Evolutionary conservation across 2,888 invertebrate genomes (phyloP).

Genomic region (Lordiphosa andalusiaca): DNA sequence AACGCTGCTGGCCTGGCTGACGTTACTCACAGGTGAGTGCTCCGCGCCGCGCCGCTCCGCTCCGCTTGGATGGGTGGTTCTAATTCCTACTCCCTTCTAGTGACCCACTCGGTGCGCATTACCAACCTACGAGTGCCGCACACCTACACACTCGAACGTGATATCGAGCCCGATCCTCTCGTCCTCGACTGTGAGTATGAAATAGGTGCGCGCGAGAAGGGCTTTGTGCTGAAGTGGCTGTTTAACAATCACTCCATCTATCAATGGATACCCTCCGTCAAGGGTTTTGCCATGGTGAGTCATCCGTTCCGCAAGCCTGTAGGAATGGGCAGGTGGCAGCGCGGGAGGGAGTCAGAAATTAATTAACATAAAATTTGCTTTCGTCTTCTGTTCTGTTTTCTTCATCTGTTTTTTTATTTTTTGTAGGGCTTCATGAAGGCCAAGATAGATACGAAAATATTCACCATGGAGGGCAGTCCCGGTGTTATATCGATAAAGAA

Average conservation of each 20-base stretch:
- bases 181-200: slow-evolving; percentile 80
- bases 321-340: slow-evolving; percentile 26
- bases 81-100: slow-evolving; percentile 38
- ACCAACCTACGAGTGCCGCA: slow-evolving; percentile 80
- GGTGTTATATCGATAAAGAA: slow-evolving; percentile 80
- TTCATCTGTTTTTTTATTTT: slow-evolving; percentile 18
- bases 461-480: slow-evolving; percentile 78
- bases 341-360: slow-evolving; percentile 41
- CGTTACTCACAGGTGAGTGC: slow-evolving; percentile 70
- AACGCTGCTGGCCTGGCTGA: slow-evolving; percentile 74
- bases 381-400: slow-evolving; percentile 31
- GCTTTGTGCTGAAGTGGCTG: slow-evolving; percentile 80
- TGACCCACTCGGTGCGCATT: slow-evolving; percentile 78
- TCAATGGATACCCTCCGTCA: slow-evolving; percentile 80
- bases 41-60: too few species aligned
- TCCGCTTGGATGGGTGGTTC: not conserved
- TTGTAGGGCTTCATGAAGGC: slow-evolving; percentile 80
- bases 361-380: slow-evolving; percentile 65
- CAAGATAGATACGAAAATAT: slow-evolving; percentile 79
- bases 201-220: slow-evolving; percentile 77
- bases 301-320: slow-evolving; percentile 20
- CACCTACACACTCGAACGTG: slow-evolving; percentile 79
- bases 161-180: slow-evolving; percentile 77
- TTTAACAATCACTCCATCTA: slow-evolving; percentile 80
- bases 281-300: slow-evolving; percentile 80